Evolutionary conservation across 30 jellyfish, hydroid and myxozoan genomes (phyloP), one percentile per base, ranked within the genome.

Genomic region (Hydractinia symbiolongicarpus): DNA sequence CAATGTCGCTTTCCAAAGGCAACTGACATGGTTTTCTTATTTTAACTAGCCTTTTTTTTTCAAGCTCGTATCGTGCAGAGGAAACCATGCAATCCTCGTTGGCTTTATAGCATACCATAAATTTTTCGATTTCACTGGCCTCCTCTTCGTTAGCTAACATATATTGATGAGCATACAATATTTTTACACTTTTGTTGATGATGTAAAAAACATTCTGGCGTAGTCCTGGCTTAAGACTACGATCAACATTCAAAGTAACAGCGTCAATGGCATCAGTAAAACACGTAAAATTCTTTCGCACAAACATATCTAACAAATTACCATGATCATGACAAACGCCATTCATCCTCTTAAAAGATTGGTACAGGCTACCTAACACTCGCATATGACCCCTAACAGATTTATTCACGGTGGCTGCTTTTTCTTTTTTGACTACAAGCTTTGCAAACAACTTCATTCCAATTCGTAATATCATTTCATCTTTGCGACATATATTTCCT

Each of bases 1-100:
- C 19, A 64, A 64, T 64, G 40, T 64, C 74, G 52, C 40, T 51
- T 64, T 64, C 74, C 74, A 64, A 51, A 64, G 74, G 74, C 74
- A 64, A 4, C 6, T 64, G 74, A n/a, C 52, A 44, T 64, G 74
- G 74, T 51, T 64, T 64, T 64, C 74, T 64, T 64, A 51, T 51
- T 51, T 64, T 64, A 44, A 7, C 40, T 64, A 64, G 40, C 52
- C 74, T 44, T n/a, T 64, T 64, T n/a, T 64, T 64, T 64, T 64
- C 74, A 44, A 64, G 40, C 40, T 64, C 52, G 17, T 64, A 64
- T 64, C 74, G 74, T 64, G 74, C 74, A 64, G 52, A n/a, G 52
- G 40, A 64, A 64, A 64, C 40, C 52, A 64, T 51, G 9, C 52
- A n/a, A 51, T 64, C 74, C 40, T 64, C 74, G 40, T 64, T 64